Percentiles rank a stretch among this genome's conserved stretches.
phyloP scores from a whole-genome alignment of 2,113 vertebrate genomes.

The Microtus oregoni region DNA sequence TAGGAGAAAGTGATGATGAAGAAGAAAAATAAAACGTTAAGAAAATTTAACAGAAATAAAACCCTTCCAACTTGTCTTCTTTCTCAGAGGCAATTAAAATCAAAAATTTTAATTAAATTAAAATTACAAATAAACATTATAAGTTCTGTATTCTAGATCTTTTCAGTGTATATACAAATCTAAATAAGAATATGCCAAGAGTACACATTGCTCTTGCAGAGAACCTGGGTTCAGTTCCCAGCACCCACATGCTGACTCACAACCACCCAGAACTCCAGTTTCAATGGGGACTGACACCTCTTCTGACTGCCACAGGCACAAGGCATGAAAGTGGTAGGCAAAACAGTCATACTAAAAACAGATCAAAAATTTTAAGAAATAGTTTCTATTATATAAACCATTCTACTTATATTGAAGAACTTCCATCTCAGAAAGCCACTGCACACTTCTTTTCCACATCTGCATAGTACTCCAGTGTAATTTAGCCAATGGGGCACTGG shows the following conservation, averaged over 20 bases:
- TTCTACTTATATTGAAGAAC: background rate
- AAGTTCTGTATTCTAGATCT: background rate
- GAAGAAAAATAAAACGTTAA: background rate
- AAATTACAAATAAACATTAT: background rate
- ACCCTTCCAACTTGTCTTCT: background rate
- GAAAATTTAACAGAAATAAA: background rate
- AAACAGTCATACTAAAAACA: background rate
- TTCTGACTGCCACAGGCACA: background rate
- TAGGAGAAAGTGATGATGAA: background rate
- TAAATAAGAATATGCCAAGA: background rate
- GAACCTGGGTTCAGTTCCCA: background rate
- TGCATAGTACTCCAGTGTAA: background rate
- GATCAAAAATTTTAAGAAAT: background rate
- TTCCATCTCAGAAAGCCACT: background rate
- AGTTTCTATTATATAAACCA: background rate
- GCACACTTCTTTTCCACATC: background rate
- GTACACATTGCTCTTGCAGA: background rate
- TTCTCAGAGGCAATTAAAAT: background rate
- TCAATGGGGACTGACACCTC: background rate
- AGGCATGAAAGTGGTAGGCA: background rate
- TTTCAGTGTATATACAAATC: background rate
- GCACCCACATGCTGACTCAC: background rate
- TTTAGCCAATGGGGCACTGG: background rate
- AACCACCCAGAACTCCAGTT: background rate
- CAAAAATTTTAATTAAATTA: too few species aligned